A percentile compares a stretch with the other conserved stretches of the same genome.
phyloP scores from a whole-genome alignment of 2,113 vertebrate genomes.

The Rhea americana region DNA sequence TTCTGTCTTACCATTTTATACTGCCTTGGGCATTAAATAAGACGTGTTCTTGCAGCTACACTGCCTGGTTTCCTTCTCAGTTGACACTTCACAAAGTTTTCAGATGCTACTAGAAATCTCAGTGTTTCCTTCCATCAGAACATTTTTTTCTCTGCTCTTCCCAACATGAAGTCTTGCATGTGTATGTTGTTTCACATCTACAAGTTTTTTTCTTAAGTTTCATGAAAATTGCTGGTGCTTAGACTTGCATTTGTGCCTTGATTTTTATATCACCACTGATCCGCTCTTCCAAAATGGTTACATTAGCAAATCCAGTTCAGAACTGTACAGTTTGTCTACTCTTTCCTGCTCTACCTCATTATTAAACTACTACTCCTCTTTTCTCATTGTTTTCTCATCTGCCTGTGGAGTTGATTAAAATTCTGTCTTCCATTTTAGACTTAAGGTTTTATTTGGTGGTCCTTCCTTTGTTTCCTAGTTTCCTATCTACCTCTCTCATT shows the following conservation, averaged over 20 bases:
- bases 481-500: not conserved
- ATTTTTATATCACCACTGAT: constrained; percentile 8
- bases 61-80: not conserved
- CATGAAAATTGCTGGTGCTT: constrained; percentile 25
- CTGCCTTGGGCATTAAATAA: not conserved
- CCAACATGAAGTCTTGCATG: not conserved
- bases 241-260: constrained; percentile 50
- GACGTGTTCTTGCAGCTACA: not conserved
- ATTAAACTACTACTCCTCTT: not conserved
- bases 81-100: not conserved
- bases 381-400: not conserved
- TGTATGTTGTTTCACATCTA: not conserved
- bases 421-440: not conserved
- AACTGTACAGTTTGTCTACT: not conserved
- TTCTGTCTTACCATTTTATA: not conserved
- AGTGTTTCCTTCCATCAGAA: not conserved
- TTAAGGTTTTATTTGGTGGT: not conserved
- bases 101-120: not conserved
- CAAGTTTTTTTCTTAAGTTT: not conserved
- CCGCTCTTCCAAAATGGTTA: constrained; percentile 35
- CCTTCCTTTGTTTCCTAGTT: not conserved
- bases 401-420: not conserved
- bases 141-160: not conserved
- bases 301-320: not conserved
- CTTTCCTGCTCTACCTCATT: constrained; percentile 56